Evolutionary conservation across 2,113 vertebrate genomes (phyloP), one percentile per base, ranked within the genome.

Genomic region (Prolemur simus): DNA sequence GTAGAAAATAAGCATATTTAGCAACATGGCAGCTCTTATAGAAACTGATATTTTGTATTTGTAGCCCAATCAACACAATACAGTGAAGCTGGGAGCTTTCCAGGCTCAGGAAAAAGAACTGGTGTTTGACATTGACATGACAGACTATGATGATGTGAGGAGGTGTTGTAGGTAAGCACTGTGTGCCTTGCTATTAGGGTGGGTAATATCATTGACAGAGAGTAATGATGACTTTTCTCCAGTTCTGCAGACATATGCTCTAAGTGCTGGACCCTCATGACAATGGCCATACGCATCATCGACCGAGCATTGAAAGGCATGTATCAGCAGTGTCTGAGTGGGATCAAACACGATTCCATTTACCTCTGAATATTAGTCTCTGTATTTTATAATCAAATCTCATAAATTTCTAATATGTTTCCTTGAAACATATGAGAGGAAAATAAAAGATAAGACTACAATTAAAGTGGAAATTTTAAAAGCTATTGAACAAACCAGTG

Each of bases 91-190:
- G 10, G 99, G 99, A 25, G 98, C 98, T 80, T 99, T 99, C 98
- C 99, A 99, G 97, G 99, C 99, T 0, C 99, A 99, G 96, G 99
- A 99, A 98, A 99, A 99, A 97, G 99, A 99, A 98, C 98, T 99
- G 96, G 99, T 99, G 29, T 99, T 99, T 94, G 99, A 99, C 98
- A 99, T 99, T 0, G 99, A 99, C 90, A 99, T 99, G 99, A 99
- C 99, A 0, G 99, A 99, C 98, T 99, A 99, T 6, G 99, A 99
- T 0, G 99, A 99, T 0, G 99, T 99, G 95, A 98, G 99, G 96
- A 98, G 97, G 82, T 99, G 99, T 93, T 99, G 99, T 99, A 99
- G 99, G 99, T 99, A 97, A 92, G 94, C 2, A 29, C 39, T 0
- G 0, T 11, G 6, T 20, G 1, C 37, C 47, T 54, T 63, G 45